A percentile compares a stretch with the other conserved stretches of the same genome.
Conservation (phyloP, 1,140 invertebrate genomes). For the Rhizoglyphus robini region DNA sequence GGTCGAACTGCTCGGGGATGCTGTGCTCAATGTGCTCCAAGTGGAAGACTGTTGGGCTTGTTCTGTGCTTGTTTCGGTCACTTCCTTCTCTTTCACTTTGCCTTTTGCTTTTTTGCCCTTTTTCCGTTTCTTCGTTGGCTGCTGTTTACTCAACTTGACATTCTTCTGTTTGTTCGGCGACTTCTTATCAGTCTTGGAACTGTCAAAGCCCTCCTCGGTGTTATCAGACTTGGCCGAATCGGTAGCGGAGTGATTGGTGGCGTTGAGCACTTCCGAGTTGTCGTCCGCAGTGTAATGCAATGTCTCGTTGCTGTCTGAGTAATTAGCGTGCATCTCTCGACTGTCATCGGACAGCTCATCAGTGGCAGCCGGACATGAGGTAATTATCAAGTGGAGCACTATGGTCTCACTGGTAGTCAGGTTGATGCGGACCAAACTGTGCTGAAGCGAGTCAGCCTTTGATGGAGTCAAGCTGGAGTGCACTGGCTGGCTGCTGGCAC, state of each 20-base stretch:
- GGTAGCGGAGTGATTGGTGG: not conserved
- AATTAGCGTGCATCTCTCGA: not conserved
- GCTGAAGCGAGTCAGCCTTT: not conserved
- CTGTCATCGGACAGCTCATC: not conserved
- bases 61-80: not conserved
- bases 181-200: not conserved
- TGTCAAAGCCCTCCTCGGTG: too few species aligned
- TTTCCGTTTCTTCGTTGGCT: not conserved
- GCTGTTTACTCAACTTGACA: not conserved
- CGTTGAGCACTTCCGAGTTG: not conserved
- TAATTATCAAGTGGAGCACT: slow-evolving; percentile 2
- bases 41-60: not conserved
- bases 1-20: not conserved
- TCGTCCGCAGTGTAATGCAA: not conserved
- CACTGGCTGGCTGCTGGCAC: not conserved
- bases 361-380: not conserved
- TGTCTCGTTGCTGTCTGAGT: too few species aligned
- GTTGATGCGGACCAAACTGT: not conserved
- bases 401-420: not conserved
- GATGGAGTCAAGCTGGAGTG: too few species aligned
- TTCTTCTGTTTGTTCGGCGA: not conserved
- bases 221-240: too few species aligned
- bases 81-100: not conserved
- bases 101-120: not conserved
- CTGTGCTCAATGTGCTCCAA: not conserved